Evolutionary conservation across 2,113 vertebrate species (phyloP).

Genomic region (Dicaeum eximium): DNA sequence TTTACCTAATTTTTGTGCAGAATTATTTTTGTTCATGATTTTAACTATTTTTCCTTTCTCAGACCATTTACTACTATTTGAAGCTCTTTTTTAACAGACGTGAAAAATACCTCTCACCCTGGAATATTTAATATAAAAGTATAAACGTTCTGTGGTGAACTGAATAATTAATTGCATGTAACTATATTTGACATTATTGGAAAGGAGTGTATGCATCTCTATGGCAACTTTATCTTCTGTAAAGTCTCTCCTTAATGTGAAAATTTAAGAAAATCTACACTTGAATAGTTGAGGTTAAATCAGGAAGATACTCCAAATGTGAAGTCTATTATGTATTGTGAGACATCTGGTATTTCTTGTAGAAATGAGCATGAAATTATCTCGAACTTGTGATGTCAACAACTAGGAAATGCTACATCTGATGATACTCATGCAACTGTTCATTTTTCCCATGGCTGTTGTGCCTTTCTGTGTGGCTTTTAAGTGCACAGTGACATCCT

Average conservation of each 20-base stretch:
- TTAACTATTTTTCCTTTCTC: not conserved
- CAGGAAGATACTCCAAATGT: not conserved
- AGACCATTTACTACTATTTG: not conserved
- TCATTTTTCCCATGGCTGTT: not conserved
- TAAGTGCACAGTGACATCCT: not conserved
- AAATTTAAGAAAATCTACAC: conserved; percentile 10
- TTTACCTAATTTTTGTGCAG: not conserved
- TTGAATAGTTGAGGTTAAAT: not conserved
- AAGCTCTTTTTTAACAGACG: not conserved
- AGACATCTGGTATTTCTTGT: not conserved
- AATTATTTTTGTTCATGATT: not conserved
- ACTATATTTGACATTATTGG: conserved; percentile 21
- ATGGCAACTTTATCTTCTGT: conserved; percentile 45
- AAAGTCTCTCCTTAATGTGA: conserved; percentile 6
- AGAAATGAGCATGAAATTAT: not conserved
- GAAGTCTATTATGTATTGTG: not conserved
- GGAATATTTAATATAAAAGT: conserved; percentile 28
- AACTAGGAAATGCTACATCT: not conserved
- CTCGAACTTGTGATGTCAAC: not conserved
- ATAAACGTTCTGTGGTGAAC: conserved; percentile 21
- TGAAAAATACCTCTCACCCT: conserved; percentile 32
- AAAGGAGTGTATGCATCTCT: conserved; percentile 23
- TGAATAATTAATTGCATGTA: conserved; percentile 63
- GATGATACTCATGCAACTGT: not conserved
- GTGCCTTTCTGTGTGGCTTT: not conserved